Conservation (phyloP, 2,888 invertebrate genomes). For the Seladonia tumulorum region DNA sequence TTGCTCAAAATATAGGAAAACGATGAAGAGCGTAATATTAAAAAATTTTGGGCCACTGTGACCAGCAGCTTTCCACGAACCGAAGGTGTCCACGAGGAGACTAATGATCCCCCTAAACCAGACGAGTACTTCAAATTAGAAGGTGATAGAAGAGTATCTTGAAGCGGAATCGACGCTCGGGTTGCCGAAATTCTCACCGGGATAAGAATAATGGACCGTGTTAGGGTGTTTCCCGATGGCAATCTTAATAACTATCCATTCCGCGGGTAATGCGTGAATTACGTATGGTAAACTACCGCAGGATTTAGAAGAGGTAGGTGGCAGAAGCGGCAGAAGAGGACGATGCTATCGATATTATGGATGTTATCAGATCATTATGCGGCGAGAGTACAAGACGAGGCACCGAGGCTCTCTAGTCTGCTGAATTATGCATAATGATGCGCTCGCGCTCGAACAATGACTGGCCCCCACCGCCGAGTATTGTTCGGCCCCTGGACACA, state of each 20-base stretch:
- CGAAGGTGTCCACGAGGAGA: not conserved
- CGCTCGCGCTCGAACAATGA: constrained; percentile 60
- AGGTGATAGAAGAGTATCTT: not conserved
- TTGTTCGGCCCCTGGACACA: constrained; percentile 39
- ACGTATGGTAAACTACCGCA: constrained; percentile 39
- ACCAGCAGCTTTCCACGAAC: not conserved
- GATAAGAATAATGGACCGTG: constrained; percentile 68
- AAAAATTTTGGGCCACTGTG: not conserved
- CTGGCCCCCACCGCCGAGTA: constrained; percentile 31
- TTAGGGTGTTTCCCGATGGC: constrained; percentile 57
- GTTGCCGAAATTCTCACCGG: constrained; percentile 49
- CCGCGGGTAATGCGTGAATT: constrained; percentile 51
- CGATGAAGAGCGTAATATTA: not conserved
- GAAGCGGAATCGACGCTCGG: constrained; percentile 35
- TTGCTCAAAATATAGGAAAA: too few relatives aligned
- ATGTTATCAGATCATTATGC: constrained; percentile 59
- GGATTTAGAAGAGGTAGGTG: constrained; percentile 50
- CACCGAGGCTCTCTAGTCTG: constrained; percentile 31
- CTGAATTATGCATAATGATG: constrained; percentile 61
- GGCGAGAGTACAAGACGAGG: constrained; percentile 27
- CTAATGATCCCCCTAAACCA: not conserved
- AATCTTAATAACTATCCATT: constrained; percentile 66
- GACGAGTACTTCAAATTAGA: not conserved
- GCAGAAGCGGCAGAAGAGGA: constrained; percentile 28
- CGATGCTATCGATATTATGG: constrained; percentile 63